Evolutionary conservation across 2,888 invertebrate genomes (phyloP).

Genomic region (Pheosia tremula): DNA sequence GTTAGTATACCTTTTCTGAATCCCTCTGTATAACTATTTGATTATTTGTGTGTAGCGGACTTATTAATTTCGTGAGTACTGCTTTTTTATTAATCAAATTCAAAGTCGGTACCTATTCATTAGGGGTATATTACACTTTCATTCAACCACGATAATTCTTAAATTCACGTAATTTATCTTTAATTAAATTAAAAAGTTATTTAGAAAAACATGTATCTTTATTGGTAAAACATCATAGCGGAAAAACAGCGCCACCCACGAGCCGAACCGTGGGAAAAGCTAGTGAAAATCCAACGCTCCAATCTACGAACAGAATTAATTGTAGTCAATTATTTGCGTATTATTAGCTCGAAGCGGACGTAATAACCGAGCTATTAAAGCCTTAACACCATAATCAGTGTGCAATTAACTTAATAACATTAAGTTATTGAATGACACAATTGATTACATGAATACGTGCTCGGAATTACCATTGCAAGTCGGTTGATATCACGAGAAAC

Average conservation of each 20-base stretch:
- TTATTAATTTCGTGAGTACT: too few species aligned
- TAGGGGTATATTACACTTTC: too few species aligned
- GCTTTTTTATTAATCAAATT: too few species aligned
- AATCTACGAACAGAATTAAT: slow-evolving; percentile 2
- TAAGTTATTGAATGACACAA: slow-evolving; percentile 73
- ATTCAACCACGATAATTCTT: too few species aligned
- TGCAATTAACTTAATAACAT: slow-evolving; percentile 73
- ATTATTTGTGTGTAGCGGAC: too few species aligned
- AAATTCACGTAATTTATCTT: too few species aligned
- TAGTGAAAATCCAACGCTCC: background rate
- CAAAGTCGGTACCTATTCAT: too few species aligned
- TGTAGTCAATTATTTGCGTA: slow-evolving; percentile 30
- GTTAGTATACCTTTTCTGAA: too few species aligned
- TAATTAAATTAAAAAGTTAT: too few species aligned
- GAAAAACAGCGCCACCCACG: background rate
- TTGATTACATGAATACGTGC: slow-evolving; percentile 72
- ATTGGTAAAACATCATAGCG: background rate
- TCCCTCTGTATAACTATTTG: too few species aligned
- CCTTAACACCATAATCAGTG: slow-evolving; percentile 71
- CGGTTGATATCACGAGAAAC: slow-evolving; percentile 53
- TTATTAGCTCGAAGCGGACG: slow-evolving; percentile 32
- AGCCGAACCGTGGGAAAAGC: slow-evolving; percentile 3
- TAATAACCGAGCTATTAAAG: slow-evolving; percentile 64
- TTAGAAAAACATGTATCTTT: too few species aligned
- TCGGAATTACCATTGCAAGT: slow-evolving; percentile 62